A percentile compares a stretch with the other conserved stretches of the same genome.
Evolutionary conservation across 2,888 invertebrate genomes (phyloP).

Genomic region (Eristalinus sepulchralis): DNA sequence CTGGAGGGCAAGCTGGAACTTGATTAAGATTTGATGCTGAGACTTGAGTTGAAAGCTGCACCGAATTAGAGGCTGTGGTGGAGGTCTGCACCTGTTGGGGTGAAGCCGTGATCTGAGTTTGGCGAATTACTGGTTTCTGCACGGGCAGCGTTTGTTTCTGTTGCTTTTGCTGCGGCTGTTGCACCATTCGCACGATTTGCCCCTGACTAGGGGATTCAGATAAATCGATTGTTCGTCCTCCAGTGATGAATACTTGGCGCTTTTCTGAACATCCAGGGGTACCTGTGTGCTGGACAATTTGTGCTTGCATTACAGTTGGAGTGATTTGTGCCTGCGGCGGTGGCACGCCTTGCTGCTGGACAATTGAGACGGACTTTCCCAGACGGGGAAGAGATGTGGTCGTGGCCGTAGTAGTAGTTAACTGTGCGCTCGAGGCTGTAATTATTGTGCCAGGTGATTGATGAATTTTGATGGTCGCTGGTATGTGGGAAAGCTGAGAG

Average conservation of each 20-base stretch:
- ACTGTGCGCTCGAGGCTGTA: slow-evolving; percentile 51
- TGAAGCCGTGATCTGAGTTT: slow-evolving; percentile 31
- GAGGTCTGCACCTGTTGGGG: slow-evolving; percentile 59
- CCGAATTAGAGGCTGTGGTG: neutral
- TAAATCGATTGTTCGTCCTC: slow-evolving; percentile 75
- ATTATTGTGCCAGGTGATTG: slow-evolving; percentile 75
- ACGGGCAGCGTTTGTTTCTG: slow-evolving; percentile 74
- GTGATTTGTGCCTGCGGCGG: slow-evolving; percentile 84
- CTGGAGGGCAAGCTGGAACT: slow-evolving; percentile 15
- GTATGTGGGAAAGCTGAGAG: slow-evolving; percentile 79
- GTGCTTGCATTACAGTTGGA: slow-evolving; percentile 76
- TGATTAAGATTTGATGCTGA: slow-evolving; percentile 17
- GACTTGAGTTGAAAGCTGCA: slow-evolving; percentile 72
- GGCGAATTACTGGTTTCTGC: slow-evolving; percentile 72
- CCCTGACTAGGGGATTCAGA: slow-evolving; percentile 76
- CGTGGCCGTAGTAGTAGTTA: slow-evolving; percentile 69
- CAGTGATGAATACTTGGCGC: slow-evolving; percentile 76
- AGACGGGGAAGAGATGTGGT: slow-evolving; percentile 73
- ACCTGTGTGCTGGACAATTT: slow-evolving; percentile 79
- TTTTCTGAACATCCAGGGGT: slow-evolving; percentile 78
- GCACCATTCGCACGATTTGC: slow-evolving; percentile 78
- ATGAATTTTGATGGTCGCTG: slow-evolving; percentile 82
- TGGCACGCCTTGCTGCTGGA: slow-evolving; percentile 78
- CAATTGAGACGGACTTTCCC: slow-evolving; percentile 76
- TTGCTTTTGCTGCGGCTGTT: slow-evolving; percentile 73